phyloP scores from a whole-genome alignment of 2,888 invertebrate genomes.

The Eupeodes luniger region DNA sequence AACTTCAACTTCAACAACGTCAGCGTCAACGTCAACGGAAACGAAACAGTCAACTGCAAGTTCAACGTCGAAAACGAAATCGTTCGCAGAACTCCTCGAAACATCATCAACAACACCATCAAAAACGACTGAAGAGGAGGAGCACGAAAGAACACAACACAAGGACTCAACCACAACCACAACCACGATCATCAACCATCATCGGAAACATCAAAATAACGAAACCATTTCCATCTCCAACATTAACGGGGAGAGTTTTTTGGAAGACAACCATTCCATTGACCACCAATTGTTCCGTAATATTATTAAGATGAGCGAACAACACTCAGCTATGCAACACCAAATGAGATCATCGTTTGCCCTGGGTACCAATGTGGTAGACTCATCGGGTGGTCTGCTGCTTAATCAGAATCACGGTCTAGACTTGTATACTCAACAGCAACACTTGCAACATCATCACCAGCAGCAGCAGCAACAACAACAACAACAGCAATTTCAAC shows the following conservation, averaged over 20 bases:
- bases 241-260: conserved; percentile 14
- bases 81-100: conserved; percentile 49
- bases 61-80: conserved; percentile 65
- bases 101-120: conserved; percentile 64
- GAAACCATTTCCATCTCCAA: conserved; percentile 18
- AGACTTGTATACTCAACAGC: conserved; percentile 79
- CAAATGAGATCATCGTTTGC: conserved; percentile 73
- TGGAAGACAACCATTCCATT: conserved; percentile 10
- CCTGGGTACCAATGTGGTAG: conserved; percentile 62
- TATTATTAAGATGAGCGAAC: conserved; percentile 69
- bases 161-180: conserved; percentile 20
- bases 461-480: conserved; percentile 75
- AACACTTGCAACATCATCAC: conserved; percentile 74
- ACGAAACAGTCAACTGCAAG: conserved; percentile 59
- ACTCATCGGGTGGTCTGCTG: conserved; percentile 59
- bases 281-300: conserved; percentile 53
- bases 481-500: conserved; percentile 71
- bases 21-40: conserved; percentile 53
- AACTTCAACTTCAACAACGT: conserved; percentile 59
- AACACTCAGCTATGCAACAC: conserved; percentile 74
- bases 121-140: conserved; percentile 48
- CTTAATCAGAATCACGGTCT: conserved; percentile 77
- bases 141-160: conserved; percentile 35
- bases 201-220: conserved; percentile 1
- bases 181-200: conserved; percentile 2